Evolutionary conservation across 2,113 vertebrate genomes (phyloP), one percentile per base, ranked within the genome.

Genomic region (Seriola rivoliana): DNA sequence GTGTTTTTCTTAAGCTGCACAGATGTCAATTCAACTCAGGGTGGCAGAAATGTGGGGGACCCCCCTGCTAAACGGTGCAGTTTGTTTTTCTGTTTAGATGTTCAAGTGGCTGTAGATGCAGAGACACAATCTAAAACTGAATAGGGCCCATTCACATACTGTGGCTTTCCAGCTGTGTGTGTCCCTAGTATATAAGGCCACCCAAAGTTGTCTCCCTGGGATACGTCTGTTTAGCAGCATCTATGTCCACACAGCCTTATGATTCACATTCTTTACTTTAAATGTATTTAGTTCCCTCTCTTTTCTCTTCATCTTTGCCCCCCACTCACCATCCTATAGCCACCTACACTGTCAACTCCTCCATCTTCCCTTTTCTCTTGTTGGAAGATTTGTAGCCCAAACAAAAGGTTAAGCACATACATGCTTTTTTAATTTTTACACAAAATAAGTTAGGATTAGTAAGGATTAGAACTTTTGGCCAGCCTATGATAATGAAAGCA

Each of bases 201-300:
- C 68, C 78, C 80, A 79, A 55, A 52, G 71, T 14, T 74, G 80
- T 78, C 66, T 81, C 86, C 69, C n/a, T 65, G 75, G 87, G 89
- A 78, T 72, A 46, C 85, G 52, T 54, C 50, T 66, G 64, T 81
- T 42, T 40, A 17, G 21, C 52, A 59, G 42, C 40, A 75, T 79
- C 64, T 34, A 84, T 78, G 71, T 81, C 70, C 54, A 40, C 54
- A 62, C 54, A 40, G 23, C 19, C 55, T 14, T 71, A 71, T 72
- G 54, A 77, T 66, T 81, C 69, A 52, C 81, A 75, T 79, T 90
- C 67, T 71, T 75, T 60, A 46, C 38, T 21, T 73, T 44, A 11
- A 9, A 63, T 79, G 1, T 81, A 52, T 73, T 66, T 68, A 71
- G 80, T 25, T 77, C 52, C 52, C 40, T 80, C 32, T 76, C 21